Base-by-base conservation (phyloP, 2,113 vertebrate genomes). In the Protobothrops mucrosquamatus region DNA sequence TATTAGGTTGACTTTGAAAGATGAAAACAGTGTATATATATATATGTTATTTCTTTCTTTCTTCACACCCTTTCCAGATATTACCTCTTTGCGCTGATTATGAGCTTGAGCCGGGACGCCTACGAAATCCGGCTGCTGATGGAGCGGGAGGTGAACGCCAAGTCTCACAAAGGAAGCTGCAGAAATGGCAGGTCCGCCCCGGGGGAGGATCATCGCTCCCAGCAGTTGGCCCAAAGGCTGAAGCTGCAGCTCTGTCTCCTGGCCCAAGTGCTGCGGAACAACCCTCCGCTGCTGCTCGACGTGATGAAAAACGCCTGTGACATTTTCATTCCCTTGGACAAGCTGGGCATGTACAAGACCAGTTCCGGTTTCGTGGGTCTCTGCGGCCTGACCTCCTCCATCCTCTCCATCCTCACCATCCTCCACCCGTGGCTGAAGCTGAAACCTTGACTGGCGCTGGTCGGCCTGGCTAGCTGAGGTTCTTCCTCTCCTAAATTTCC, bases 401-500 rank as follows among this genome's bases (percentile, higher is more conserved):
- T 99, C 69, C 97, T 99, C 59, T 98, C 98, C 92, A 98, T 99
- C 95, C 97, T 99, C 91, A 97, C 98, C 92, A 97, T 99, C 6
- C 93, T 99, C 6, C 97, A 98, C 24, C 99, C 99, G 34, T 99
- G 99, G 99, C 98, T 99, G 91, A 98, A 99, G 91, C 98, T 99
- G 26, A 99, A 99, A 90, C 99, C 99, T 0, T 99, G 93, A 98
- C 0, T 1, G 43, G 15, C 1, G 11, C 18, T 2, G 9, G 20
- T 3, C 1, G 69, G 39, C n/a, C 34, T 9, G 46, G 20, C 9
- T 0, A 46, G 39, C 39, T 1, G 91, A 90, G 85, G 74, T 85
- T 26, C 92, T 91, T 90, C 89, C 24, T 87, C 3, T 0, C 26
- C 54, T 24, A 10, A 4, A 0, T 26, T 15, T 64, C 24, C 86